These are phyloP conservation scores for Phoeniculus purpureus DNA, from an alignment of 2,797 vertebrate genomes.

Conservation along the genomic window DNA sequence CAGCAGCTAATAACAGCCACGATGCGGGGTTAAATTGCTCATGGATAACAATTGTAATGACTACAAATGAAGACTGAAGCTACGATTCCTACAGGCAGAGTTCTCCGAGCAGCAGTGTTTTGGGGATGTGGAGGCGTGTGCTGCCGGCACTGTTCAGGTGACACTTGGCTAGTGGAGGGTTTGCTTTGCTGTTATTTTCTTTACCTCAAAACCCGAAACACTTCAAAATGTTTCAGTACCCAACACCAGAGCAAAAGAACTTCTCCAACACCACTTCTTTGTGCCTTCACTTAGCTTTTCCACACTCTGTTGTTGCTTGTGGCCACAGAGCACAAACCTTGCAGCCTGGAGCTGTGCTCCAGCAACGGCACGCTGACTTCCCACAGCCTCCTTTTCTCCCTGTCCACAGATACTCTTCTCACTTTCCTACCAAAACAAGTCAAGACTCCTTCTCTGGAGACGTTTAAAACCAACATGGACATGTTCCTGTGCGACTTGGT, in stretches of 20 bases:
- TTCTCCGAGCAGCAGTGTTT: not conserved
- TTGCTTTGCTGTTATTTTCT: not conserved
- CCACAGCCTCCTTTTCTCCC: too few species aligned
- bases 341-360: not conserved
- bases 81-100: not conserved
- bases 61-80: not conserved
- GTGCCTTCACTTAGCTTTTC: not conserved
- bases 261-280: not conserved
- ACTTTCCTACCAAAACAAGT: too few species aligned
- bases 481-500: too few species aligned
- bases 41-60: not conserved
- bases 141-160: not conserved
- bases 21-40: not conserved
- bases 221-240: not conserved
- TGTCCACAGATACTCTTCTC: too few species aligned
- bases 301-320: too few species aligned
- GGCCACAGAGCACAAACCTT: not conserved
- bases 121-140: not conserved
- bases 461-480: too few species aligned
- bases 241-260: not conserved
- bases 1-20: conserved; percentile 7
- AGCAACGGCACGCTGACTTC: not conserved
- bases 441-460: too few species aligned
- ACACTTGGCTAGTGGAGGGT: not conserved
- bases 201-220: not conserved